Conservation (phyloP, 2,113 vertebrate genomes). For the Parus major region DNA sequence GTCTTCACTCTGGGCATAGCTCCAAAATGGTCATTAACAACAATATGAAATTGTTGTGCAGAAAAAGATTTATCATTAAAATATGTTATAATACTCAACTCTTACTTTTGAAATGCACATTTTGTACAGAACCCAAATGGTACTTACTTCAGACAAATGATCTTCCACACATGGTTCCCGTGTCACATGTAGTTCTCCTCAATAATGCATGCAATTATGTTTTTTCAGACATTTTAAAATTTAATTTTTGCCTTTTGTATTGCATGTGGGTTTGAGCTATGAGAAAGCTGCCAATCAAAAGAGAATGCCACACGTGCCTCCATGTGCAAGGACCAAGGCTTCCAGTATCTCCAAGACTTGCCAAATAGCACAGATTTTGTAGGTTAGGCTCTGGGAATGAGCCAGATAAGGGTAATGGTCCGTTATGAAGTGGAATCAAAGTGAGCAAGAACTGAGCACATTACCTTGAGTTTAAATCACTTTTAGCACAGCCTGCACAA, state of each 20-base stretch:
- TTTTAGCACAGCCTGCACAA: not conserved
- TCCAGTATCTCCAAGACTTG: not conserved
- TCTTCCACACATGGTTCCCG: not conserved
- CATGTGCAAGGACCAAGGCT: not conserved
- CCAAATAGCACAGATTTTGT: not conserved
- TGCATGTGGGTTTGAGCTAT: not conserved
- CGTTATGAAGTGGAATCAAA: not conserved
- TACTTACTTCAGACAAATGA: constrained; percentile 27
- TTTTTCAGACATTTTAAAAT: not conserved
- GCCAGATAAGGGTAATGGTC: not conserved
- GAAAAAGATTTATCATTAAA: constrained; percentile 51
- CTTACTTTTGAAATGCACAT: constrained; percentile 40
- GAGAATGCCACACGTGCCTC: not conserved
- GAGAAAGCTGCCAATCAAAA: not conserved
- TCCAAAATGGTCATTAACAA: constrained; percentile 64
- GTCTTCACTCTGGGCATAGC: constrained; percentile 10
- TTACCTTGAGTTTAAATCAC: not conserved
- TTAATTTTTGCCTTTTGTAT: not conserved
- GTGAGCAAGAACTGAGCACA: not conserved
- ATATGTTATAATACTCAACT: constrained; percentile 35
- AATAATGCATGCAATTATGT: not conserved
- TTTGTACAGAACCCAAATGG: constrained; percentile 39
- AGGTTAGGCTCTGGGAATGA: not conserved
- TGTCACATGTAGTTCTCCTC: constrained; percentile 4
- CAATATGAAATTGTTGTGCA: constrained; percentile 25